Evolutionary conservation across 2,113 vertebrate genomes (phyloP).

Genomic region (Peromyscus maniculatus): DNA sequence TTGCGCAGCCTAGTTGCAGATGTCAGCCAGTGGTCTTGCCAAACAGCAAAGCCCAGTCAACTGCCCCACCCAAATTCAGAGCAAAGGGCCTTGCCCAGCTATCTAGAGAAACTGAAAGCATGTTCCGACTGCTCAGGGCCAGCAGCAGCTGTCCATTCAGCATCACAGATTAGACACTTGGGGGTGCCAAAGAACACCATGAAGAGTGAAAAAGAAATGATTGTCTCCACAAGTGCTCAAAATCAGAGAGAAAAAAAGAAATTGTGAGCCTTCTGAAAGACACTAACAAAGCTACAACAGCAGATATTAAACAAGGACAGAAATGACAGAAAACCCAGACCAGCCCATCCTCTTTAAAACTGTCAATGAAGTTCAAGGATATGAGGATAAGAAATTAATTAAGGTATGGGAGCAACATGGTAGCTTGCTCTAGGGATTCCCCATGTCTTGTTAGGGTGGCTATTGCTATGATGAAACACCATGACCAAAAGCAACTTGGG

Average conservation of each 20-base stretch:
- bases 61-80: neutral
- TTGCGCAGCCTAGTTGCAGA: neutral
- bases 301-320: neutral
- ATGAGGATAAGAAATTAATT: neutral
- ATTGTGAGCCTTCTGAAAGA: neutral
- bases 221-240: neutral
- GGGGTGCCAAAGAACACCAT: neutral
- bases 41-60: neutral
- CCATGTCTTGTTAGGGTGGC: neutral
- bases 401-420: neutral
- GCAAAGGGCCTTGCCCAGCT: neutral
- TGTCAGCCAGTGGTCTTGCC: neutral
- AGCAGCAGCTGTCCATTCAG: neutral
- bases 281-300: neutral
- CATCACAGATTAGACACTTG: neutral
- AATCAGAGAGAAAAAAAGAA: neutral
- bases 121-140: neutral
- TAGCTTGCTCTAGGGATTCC: neutral
- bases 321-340: neutral
- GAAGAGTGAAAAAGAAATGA: neutral
- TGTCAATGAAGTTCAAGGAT: neutral
- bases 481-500: neutral
- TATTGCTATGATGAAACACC: neutral
- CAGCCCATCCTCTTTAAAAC: neutral
- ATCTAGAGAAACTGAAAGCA: neutral